Conservation (phyloP, 2,113 vertebrate genomes). For the Epinephelus lanceolatus region DNA sequence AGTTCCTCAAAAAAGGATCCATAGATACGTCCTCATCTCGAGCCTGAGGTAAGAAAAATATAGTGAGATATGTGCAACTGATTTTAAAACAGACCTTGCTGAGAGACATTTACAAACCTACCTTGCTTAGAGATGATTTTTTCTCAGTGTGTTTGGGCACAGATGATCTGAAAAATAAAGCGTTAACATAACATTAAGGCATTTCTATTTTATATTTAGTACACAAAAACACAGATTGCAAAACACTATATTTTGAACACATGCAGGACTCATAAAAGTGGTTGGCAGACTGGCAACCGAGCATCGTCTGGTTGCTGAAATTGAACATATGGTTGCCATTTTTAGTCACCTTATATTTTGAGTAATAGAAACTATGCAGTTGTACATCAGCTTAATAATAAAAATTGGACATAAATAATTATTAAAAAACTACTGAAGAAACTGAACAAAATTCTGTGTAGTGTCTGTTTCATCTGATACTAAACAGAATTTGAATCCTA, state of each 20-base stretch:
- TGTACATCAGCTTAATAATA: too few species aligned
- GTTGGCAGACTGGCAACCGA: too few species aligned
- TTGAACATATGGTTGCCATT: too few species aligned
- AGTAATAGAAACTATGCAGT: too few species aligned
- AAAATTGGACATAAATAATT: too few species aligned
- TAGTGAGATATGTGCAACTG: neutral
- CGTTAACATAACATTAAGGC: neutral
- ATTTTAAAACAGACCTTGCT: neutral
- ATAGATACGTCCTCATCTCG: conserved; percentile 79
- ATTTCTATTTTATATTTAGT: neutral
- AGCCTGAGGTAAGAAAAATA: conserved; percentile 39
- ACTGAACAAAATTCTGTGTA: too few species aligned
- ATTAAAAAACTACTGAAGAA: too few species aligned
- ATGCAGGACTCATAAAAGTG: too few species aligned
- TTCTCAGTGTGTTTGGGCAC: conserved; percentile 61
- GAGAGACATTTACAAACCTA: conserved; percentile 24
- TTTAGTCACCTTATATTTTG: too few species aligned
- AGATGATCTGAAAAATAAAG: conserved; percentile 57
- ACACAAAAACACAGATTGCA: neutral
- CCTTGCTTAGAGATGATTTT: conserved; percentile 65
- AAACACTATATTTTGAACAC: neutral
- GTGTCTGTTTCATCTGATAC: too few species aligned
- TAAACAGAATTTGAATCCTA: too few species aligned
- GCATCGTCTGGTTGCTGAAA: too few species aligned
- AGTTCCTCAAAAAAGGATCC: conserved; percentile 90